phyloP scores from a whole-genome alignment of 2,888 invertebrate species.

The Galerucella pusilla region DNA sequence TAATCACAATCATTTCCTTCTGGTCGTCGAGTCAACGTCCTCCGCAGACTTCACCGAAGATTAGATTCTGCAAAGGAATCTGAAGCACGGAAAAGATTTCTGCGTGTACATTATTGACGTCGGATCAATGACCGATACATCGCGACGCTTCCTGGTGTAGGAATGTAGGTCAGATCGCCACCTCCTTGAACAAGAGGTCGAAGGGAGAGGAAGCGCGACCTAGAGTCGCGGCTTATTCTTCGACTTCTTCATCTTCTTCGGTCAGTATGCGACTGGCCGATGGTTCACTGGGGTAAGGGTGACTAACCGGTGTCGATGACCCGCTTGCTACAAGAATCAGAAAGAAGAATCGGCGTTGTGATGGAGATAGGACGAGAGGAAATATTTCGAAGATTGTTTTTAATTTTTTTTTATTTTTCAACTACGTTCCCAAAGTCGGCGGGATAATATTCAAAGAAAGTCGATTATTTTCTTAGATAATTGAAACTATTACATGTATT shows the following conservation, averaged over 20 bases:
- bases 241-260: slow-evolving; percentile 48
- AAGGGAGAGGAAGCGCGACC: slow-evolving; percentile 43
- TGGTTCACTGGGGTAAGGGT: slow-evolving; percentile 67
- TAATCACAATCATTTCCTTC: slow-evolving; percentile 24
- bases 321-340: slow-evolving; percentile 47
- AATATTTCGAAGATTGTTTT: not conserved
- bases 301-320: slow-evolving; percentile 64
- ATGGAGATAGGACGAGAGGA: slow-evolving; percentile 20
- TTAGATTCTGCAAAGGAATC: slow-evolving; percentile 28
- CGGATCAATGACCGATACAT: slow-evolving; percentile 45
- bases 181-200: slow-evolving; percentile 42
- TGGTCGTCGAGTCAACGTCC: slow-evolving; percentile 30
- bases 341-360: slow-evolving; percentile 21
- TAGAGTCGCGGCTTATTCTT: slow-evolving; percentile 52
- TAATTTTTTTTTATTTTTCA: slow-evolving; percentile 2
- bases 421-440: not conserved
- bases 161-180: slow-evolving; percentile 57
- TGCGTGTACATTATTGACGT: slow-evolving; percentile 24
- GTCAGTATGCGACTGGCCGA: slow-evolving; percentile 66
- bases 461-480: slow-evolving; percentile 6
- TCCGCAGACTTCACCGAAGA: slow-evolving; percentile 26
- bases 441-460: not conserved
- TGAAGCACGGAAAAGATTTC: slow-evolving; percentile 27
- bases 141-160: slow-evolving; percentile 60
- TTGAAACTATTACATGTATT: not conserved